Evolutionary conservation across 2,888 invertebrate species (phyloP).

Genomic region (Cyclophora albipunctata): DNA sequence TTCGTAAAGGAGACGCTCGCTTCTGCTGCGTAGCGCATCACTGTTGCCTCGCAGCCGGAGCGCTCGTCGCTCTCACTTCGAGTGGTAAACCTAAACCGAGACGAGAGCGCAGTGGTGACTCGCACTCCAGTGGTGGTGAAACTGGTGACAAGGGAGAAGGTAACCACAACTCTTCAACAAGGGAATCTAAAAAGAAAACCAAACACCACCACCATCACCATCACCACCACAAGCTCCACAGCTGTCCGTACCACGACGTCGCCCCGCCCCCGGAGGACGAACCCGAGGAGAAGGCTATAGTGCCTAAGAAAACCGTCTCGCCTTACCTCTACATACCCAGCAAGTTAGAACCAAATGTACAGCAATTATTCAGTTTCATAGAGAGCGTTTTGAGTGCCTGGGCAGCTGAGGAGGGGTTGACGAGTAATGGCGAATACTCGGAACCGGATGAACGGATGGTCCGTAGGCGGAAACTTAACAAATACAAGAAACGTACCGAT

Average conservation of each 20-base stretch:
- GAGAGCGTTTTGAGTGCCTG: conserved; percentile 86
- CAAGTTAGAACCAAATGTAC: conserved; percentile 84
- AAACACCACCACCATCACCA: conserved; percentile 62
- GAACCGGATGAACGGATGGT: conserved; percentile 82
- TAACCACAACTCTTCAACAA: conserved; percentile 34
- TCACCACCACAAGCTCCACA: conserved; percentile 63
- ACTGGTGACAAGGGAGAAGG: conserved; percentile 57
- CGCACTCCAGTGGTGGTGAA: conserved; percentile 68
- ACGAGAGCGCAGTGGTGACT: conserved; percentile 61
- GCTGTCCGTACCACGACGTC: conserved; percentile 62
- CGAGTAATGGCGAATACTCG: conserved; percentile 83
- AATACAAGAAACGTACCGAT: conserved; percentile 79
- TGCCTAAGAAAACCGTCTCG: conserved; percentile 66
- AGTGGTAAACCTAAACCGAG: conserved; percentile 54
- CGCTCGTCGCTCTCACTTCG: conserved; percentile 53
- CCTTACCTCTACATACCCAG: conserved; percentile 70
- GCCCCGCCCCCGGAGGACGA: conserved; percentile 54
- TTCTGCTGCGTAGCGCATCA: conserved; percentile 71
- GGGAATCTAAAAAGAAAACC: conserved; percentile 49
- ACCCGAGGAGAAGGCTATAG: conserved; percentile 47
- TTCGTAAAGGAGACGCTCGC: conserved; percentile 57
- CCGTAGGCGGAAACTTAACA: conserved; percentile 75
- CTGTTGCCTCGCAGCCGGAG: conserved; percentile 64
- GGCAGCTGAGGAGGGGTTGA: conserved; percentile 83
- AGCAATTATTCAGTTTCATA: conserved; percentile 87